Conservation (phyloP, 2,113 vertebrate species). For the Corythaeola cristata region DNA sequence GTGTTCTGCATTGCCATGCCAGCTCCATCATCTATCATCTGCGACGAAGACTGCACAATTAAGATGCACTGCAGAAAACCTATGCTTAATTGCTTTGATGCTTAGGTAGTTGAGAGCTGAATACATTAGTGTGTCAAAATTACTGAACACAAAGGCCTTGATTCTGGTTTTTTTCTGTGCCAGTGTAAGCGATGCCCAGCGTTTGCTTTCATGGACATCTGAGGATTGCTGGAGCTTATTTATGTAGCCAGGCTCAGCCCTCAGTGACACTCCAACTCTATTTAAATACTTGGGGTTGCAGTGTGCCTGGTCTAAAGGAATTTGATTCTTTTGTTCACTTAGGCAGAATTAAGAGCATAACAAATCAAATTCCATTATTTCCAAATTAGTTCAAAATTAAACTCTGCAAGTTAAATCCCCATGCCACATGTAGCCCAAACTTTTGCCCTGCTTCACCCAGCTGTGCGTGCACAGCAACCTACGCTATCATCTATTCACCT, state of each 20-base stretch:
- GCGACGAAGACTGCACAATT: neutral
- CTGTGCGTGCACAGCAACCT: neutral
- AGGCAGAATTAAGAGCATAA: neutral
- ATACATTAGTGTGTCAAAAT: conserved; percentile 5
- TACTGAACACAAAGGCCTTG: conserved; percentile 10
- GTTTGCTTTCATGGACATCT: neutral
- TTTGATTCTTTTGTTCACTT: neutral
- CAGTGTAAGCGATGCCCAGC: neutral
- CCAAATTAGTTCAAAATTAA: neutral
- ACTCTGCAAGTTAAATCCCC: neutral
- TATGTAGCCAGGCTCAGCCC: neutral
- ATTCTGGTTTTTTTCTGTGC: neutral
- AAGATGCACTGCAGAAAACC: conserved; percentile 30
- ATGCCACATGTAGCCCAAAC: neutral
- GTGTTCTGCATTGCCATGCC: neutral
- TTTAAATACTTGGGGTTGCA: neutral
- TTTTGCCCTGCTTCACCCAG: neutral
- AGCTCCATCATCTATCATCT: neutral
- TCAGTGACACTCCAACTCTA: neutral
- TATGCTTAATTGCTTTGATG: conserved; percentile 51
- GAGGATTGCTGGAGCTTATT: neutral
- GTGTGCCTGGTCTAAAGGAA: neutral
- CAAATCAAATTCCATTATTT: conserved; percentile 3
- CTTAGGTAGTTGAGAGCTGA: conserved; percentile 48
- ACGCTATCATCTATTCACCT: neutral